phyloP scores from a whole-genome alignment of 2,888 invertebrate genomes.

The Caenorhabditis sp. region DNA sequence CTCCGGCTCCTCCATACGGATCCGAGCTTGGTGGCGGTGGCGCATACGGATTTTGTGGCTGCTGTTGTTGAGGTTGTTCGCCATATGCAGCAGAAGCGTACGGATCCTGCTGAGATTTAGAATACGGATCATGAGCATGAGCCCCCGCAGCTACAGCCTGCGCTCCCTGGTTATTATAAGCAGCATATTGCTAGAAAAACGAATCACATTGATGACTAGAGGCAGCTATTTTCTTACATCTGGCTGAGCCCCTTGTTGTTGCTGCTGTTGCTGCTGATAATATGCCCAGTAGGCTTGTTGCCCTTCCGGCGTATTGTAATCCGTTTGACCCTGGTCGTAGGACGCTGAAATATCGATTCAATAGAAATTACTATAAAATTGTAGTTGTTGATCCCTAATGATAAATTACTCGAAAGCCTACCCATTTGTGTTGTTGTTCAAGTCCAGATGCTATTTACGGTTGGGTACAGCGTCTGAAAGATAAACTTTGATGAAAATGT shows the following conservation, averaged over 20 bases:
- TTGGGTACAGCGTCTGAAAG: constrained; percentile 2
- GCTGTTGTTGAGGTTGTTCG: constrained; percentile 31
- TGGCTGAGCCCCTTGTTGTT: constrained; percentile 39
- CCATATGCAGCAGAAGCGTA: constrained; percentile 46
- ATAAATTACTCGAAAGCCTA: background rate
- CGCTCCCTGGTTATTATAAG: constrained; percentile 54
- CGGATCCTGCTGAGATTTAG: constrained; percentile 44
- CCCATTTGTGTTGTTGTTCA: constrained; percentile 14
- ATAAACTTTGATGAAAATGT: background rate
- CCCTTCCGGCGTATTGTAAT: constrained; percentile 49
- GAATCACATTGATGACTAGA: background rate
- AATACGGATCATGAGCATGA: constrained; percentile 60
- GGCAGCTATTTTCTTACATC: constrained; percentile 42
- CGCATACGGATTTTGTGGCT: constrained; percentile 54
- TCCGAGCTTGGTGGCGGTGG: constrained; percentile 50
- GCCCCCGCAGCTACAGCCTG: constrained; percentile 59
- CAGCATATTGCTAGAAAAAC: constrained; percentile 48
- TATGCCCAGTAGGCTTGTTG: constrained; percentile 53
- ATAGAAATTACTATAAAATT: background rate
- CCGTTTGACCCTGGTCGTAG: constrained; percentile 52
- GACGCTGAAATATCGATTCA: constrained; percentile 45
- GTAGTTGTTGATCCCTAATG: background rate
- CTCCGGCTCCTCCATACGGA: constrained; percentile 48
- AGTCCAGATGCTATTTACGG: background rate
- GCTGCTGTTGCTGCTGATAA: constrained; percentile 48